Conservation (phyloP, 2,888 invertebrate genomes). For the Scelioninae gen. 1 region DNA sequence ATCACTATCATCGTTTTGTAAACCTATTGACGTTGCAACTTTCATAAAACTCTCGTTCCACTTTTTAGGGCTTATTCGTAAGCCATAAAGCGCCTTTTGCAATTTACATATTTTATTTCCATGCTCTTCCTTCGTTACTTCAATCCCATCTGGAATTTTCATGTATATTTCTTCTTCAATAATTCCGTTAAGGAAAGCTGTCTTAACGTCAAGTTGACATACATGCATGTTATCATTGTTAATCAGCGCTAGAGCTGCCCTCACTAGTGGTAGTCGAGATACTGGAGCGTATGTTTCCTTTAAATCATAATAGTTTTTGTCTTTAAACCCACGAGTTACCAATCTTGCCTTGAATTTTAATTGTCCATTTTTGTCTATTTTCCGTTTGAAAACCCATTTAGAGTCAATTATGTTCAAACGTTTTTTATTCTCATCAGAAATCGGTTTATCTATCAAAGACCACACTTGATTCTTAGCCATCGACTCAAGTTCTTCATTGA, state of each 20-base stretch:
- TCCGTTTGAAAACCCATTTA: neutral
- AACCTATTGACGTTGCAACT: conserved; percentile 47
- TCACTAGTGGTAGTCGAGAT: neutral
- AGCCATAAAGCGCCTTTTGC: conserved; percentile 50
- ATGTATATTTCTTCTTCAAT: conserved; percentile 2
- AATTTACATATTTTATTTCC: conserved; percentile 59
- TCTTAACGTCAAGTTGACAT: conserved; percentile 4
- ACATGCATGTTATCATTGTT: neutral
- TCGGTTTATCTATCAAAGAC: neutral
- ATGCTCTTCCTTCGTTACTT: neutral
- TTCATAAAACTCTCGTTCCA: conserved; percentile 59
- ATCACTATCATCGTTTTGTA: conserved; percentile 56
- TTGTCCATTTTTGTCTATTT: neutral
- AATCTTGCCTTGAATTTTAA: conserved; percentile 2
- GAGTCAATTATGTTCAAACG: neutral
- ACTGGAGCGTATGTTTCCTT: conserved; percentile 1
- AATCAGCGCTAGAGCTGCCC: neutral
- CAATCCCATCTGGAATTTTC: conserved; percentile 1
- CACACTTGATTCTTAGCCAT: neutral
- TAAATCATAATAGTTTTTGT: neutral
- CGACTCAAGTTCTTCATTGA: neutral
- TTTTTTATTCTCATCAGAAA: neutral
- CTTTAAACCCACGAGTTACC: neutral
- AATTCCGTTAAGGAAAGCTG: conserved; percentile 5
- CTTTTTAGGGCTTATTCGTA: conserved; percentile 36